A percentile compares a stretch with the other conserved stretches of the same genome.
Evolutionary conservation across 2,888 invertebrate genomes (phyloP).

Genomic region (Deilephila elpenor): DNA sequence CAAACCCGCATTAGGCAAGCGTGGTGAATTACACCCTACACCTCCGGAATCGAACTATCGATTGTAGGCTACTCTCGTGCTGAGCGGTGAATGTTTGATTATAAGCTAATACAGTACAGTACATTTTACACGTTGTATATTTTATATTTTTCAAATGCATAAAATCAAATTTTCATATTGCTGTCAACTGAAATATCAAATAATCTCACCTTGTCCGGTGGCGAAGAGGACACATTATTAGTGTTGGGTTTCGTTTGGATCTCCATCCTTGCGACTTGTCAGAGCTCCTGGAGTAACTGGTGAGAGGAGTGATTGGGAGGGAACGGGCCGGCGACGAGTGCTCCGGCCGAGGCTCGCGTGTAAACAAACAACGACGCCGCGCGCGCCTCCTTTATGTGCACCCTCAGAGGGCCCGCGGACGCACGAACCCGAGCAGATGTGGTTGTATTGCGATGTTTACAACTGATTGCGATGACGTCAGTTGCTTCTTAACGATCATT

Average conservation of each 20-base stretch:
- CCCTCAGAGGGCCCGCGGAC: background rate
- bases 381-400: background rate
- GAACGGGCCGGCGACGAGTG: background rate
- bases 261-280: slow-evolving; percentile 10
- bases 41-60: no score
- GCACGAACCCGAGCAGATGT: background rate
- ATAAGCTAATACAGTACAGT: no score
- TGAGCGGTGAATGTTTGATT: no score
- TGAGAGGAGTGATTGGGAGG: background rate
- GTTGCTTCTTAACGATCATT: no score
- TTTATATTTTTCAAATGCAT: no score
- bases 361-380: slow-evolving; percentile 7
- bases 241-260: background rate
- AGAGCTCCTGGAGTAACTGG: background rate
- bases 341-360: background rate
- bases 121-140: no score
- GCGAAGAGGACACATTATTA: slow-evolving; percentile 18
- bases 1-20: no score
- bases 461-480: background rate
- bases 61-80: no score
- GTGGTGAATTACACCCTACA: no score
- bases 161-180: no score
- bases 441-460: background rate
- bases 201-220: slow-evolving; percentile 23
- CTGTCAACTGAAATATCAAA: no score